phyloP scores from a whole-genome alignment of 2,888 invertebrate species.

The Rapana venosa region DNA sequence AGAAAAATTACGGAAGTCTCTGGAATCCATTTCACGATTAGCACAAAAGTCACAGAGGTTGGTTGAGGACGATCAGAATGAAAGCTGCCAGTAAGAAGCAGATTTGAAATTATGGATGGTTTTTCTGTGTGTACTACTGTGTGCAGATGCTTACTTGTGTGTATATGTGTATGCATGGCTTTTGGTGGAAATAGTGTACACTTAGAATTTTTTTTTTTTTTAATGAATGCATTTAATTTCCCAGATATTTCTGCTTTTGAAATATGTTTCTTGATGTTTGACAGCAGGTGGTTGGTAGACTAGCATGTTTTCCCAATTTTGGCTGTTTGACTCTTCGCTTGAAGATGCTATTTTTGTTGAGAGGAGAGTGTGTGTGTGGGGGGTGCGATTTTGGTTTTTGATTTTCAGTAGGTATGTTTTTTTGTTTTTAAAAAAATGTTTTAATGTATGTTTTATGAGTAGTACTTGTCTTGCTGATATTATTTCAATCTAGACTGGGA shows the following conservation, averaged over 20 bases:
- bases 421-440: no score
- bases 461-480: no score
- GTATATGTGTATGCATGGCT: neutral
- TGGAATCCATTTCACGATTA: slow-evolving; percentile 71
- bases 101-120: neutral
- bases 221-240: neutral
- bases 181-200: neutral
- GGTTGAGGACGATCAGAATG: neutral
- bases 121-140: neutral
- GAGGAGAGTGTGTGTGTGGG: no score
- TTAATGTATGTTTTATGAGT: no score
- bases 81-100: neutral
- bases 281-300: no score
- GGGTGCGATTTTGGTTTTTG: no score
- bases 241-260: neutral
- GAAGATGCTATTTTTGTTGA: no score
- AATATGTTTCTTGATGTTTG: no score
- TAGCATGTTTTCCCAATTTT: no score
- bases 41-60: slow-evolving; percentile 49
- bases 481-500: no score
- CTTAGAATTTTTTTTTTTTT: neutral
- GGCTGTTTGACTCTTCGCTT: no score
- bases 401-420: no score
- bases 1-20: slow-evolving; percentile 72
- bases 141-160: neutral